phyloP scores from a whole-genome alignment of 2,113 vertebrate species.

The Numenius arquata region DNA sequence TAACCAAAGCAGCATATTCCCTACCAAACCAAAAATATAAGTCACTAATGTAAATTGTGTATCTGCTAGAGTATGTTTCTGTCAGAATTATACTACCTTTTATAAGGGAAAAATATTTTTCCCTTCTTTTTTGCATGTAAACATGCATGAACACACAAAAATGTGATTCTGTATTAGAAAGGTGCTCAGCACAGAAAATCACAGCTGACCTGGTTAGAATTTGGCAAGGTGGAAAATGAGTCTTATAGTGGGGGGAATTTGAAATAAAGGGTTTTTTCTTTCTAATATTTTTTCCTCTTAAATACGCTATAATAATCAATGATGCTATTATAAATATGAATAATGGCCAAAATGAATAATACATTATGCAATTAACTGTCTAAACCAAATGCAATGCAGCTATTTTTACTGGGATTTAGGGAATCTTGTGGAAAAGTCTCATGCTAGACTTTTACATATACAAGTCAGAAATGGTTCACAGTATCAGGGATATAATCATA shows the following conservation, averaged over 20 bases:
- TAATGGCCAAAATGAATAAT: not conserved
- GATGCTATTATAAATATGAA: not conserved
- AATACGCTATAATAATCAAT: not conserved
- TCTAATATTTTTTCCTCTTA: not conserved
- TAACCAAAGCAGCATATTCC: not conserved
- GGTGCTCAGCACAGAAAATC: not conserved
- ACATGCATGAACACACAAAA: fast-evolving
- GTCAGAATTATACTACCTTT: not conserved
- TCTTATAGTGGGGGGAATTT: not conserved
- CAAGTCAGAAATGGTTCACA: slow-evolving; percentile 11
- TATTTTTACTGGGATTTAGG: not conserved
- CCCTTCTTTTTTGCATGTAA: not conserved
- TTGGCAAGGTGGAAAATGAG: not conserved
- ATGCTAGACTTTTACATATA: not conserved
- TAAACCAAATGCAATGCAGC: not conserved
- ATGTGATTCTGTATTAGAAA: not conserved
- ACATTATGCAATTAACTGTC: not conserved
- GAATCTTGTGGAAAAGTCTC: not conserved
- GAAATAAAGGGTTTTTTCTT: not conserved
- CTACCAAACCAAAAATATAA: not conserved
- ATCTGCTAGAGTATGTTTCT: not conserved
- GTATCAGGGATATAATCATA: not conserved
- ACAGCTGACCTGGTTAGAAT: not conserved
- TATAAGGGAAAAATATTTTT: not conserved
- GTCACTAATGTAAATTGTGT: not conserved